Base-by-base conservation (phyloP, 2,113 vertebrate genomes). In the Mesembrinibis cayennensis region DNA sequence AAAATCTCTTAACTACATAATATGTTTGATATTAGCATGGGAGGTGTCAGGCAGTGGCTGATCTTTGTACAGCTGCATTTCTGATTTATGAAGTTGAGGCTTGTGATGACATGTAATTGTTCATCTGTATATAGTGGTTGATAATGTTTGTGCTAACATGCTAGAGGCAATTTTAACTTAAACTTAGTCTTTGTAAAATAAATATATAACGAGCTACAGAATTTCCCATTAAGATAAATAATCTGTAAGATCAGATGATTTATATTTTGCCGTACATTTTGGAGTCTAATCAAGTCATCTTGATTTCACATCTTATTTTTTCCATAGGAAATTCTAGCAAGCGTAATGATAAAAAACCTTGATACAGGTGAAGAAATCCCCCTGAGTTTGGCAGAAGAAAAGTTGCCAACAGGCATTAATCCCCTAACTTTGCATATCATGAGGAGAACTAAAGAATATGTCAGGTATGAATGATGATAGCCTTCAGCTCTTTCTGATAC, bases 341-440 rank as follows among this genome's bases (percentile, higher is more conserved):
- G 99, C 95, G 99, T 99, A 92, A 99, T 99, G 99, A 99, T 99
- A 96, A 99, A 99, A 98, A 99, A 99, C 97, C 98, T 99, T 47
- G 99, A 99, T 97, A 99, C 99, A 13, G 99, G 99, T 83, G 99
- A 99, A 98, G 99, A 99, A 98, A 99, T 99, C 93, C 99, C 99
- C 65, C 95, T 99, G 71, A 99, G 99, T 97, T 98, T 99, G 97
- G 99, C 99, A 4, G 99, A 99, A 95, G 99, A 99, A 96, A 99
- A 99, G 95, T 98, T 99, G 79, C 99, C 99, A 86, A 99, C 99
- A n/a, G 99, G 99, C 90, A 99, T 99, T 90, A 99, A 99, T 98
- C 99, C 99, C 7, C 98, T 99, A 50, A 99, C 99, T 47, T 98
- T 99, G 77, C 99, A 99, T 97, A 99, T 99, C 95, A 99, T 99